Evolutionary conservation across 2,797 vertebrate genomes (phyloP).

Genomic region (Myotis daubentonii): DNA sequence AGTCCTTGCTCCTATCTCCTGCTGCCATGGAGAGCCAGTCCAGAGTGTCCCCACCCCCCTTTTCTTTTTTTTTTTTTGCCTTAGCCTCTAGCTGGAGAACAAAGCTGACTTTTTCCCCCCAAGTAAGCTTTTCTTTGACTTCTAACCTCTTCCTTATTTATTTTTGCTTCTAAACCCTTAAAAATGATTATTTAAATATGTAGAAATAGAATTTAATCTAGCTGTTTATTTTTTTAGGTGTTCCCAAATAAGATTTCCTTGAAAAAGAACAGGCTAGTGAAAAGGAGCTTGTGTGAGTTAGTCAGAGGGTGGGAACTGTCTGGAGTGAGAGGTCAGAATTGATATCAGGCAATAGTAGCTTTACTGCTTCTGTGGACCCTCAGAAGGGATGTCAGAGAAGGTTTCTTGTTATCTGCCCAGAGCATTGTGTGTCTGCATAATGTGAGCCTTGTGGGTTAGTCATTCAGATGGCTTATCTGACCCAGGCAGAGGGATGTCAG

Average conservation of each 20-base stretch:
- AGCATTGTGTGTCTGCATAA: constrained; percentile 13
- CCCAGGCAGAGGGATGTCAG: background rate
- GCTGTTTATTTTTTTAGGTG: background rate
- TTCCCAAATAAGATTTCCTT: constrained; percentile 53
- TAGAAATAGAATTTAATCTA: constrained; percentile 45
- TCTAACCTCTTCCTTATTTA: constrained; percentile 51
- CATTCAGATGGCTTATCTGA: background rate
- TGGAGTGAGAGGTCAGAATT: background rate
- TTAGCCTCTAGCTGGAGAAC: constrained; percentile 57
- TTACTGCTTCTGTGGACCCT: background rate
- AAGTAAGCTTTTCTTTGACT: constrained; percentile 54
- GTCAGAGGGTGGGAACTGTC: background rate
- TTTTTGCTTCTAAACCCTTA: constrained; percentile 22
- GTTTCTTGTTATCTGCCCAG: background rate
- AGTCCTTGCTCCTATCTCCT: constrained; percentile 60
- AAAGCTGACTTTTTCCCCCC: constrained; percentile 59
- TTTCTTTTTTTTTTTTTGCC: background rate
- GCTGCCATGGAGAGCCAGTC: constrained; percentile 41
- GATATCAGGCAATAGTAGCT: background rate
- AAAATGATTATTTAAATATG: constrained; percentile 46
- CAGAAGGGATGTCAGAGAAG: background rate
- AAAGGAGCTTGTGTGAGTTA: constrained; percentile 2
- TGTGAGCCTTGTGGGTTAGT: background rate
- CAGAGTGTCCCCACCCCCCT: background rate
- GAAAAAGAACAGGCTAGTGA: background rate